Percentiles rank a stretch among this genome's conserved stretches.
phyloP scores from a whole-genome alignment of 2,888 invertebrate species.

The Myopa tessellatipennis region DNA sequence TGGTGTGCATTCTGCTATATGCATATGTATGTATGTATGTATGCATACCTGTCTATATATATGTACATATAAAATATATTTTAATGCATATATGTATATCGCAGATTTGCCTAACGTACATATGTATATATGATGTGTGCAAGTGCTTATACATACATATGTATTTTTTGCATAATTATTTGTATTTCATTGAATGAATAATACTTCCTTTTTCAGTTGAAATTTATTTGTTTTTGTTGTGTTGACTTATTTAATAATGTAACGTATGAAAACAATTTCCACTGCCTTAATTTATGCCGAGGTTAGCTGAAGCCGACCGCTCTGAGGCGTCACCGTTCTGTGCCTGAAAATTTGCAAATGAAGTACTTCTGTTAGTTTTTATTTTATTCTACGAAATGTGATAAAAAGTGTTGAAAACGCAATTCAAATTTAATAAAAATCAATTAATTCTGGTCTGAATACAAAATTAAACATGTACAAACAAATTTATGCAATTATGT shows the following conservation, averaged over 20 bases:
- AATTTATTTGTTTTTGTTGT: constrained; percentile 36
- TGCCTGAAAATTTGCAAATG: constrained; percentile 35
- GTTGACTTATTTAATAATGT: constrained; percentile 40
- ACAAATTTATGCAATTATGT: background rate
- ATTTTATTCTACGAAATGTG: constrained; percentile 1
- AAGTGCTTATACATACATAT: background rate
- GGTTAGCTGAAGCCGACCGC: constrained; percentile 40
- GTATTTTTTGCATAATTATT: constrained; percentile 26
- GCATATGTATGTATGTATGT: background rate
- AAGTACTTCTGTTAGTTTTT: constrained; percentile 7
- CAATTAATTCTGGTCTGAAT: constrained; percentile 17
- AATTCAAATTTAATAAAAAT: constrained; percentile 31
- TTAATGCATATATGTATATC: no score
- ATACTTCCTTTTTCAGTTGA: constrained; percentile 19
- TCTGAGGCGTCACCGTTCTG: background rate
- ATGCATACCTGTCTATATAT: no score
- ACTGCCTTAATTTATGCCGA: constrained; percentile 44
- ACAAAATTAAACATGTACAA: constrained; percentile 5
- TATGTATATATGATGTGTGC: no score
- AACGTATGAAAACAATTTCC: constrained; percentile 35
- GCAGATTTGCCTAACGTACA: no score
- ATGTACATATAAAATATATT: background rate
- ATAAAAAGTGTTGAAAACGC: constrained; percentile 24
- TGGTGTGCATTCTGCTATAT: background rate
- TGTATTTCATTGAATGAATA: constrained; percentile 34